phyloP scores from a whole-genome alignment of 1,140 invertebrate species.

The Euschistus heros region DNA sequence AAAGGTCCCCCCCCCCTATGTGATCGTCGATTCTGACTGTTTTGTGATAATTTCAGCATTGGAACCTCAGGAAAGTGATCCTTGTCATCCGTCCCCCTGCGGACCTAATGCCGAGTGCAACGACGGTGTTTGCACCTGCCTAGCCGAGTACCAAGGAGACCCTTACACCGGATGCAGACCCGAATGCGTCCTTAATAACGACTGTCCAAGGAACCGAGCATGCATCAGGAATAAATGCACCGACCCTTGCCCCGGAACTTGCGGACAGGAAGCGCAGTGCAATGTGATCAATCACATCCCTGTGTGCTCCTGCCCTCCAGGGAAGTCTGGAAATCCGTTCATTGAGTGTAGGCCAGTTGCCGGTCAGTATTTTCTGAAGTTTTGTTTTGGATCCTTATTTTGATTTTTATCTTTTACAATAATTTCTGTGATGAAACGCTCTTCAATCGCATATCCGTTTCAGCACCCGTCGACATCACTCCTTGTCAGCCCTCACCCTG shows the following conservation, averaged over 20 bases:
- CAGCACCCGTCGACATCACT: slow-evolving; percentile 23
- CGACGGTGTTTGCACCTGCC: slow-evolving; percentile 47
- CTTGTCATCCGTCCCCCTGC: slow-evolving; percentile 62
- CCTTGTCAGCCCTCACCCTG: slow-evolving; percentile 44
- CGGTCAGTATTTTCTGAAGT: no score
- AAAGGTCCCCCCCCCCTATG: slow-evolving; percentile 64
- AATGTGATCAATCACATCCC: slow-evolving; percentile 45
- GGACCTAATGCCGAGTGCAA: slow-evolving; percentile 58
- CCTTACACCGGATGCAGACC: slow-evolving; percentile 50
- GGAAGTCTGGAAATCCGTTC: slow-evolving; percentile 48
- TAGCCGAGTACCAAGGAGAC: slow-evolving; percentile 49
- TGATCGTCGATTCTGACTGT: slow-evolving; percentile 54
- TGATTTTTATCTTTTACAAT: no score
- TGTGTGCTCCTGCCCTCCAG: slow-evolving; percentile 41
- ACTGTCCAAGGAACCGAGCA: slow-evolving; percentile 42
- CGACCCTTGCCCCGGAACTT: slow-evolving; percentile 47
- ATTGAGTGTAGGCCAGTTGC: slow-evolving; percentile 41
- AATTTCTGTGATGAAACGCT: no score
- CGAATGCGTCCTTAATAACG: slow-evolving; percentile 49
- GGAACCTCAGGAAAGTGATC: slow-evolving; percentile 37
- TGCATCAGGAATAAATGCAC: slow-evolving; percentile 37
- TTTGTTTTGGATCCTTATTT: no score
- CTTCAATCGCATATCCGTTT: no score
- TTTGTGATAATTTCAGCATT: no score
- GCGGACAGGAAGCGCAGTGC: slow-evolving; percentile 43